Evolutionary conservation across 1,140 invertebrate genomes (phyloP), one percentile per base, ranked within the genome.

Genomic region (Cydia splendana): DNA sequence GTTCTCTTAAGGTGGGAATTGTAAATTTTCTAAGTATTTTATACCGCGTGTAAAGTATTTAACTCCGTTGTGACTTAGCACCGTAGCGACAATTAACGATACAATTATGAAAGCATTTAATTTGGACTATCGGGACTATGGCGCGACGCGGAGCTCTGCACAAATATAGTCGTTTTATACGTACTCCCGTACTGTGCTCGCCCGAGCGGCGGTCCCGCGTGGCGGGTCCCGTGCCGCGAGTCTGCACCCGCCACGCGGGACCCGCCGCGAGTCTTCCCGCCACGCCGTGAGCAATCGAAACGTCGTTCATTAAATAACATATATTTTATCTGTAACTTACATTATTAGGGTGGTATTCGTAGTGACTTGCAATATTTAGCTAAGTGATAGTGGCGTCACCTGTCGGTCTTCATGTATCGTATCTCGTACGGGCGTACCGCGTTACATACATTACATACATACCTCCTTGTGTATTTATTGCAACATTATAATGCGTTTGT

Each of bases 1-100:
- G 65, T 30, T 85, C 82, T 86, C 81, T 86, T 85, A 85, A 88
- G 86, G 81, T 87, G 87, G 86, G 84, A 86, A 88, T 88, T 90
- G 89, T 92, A 90, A 88, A 92, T 92, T 92, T 90, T 91, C 89
- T 92, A 92, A 89, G 88, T 90, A 87, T 92, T 92, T 92, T 91
- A 87, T 92, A 91, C 87, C 85, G 87, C 85, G 86, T 88, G 89
- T 90, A 88, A 89, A 88, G 85, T 88, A 87, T 87, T 87, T 85
- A 85, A 88, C 82, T 85, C 87, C 85, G 87, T 88, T 82, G 84
- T 84, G 80, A 82, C 79, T 87, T 84, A 84, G 83, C 86, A 84
- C 84, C 82, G 78, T 84, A 85, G 86, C 84, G 85, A 77, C 81
- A 76, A 62, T 78, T 81, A 79, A 84, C 81, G 77, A 75, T 65